These are phyloP conservation scores for Leptobrachium leishanense DNA, from an alignment of 2,113 vertebrate genomes.

Conservation along the genomic window DNA sequence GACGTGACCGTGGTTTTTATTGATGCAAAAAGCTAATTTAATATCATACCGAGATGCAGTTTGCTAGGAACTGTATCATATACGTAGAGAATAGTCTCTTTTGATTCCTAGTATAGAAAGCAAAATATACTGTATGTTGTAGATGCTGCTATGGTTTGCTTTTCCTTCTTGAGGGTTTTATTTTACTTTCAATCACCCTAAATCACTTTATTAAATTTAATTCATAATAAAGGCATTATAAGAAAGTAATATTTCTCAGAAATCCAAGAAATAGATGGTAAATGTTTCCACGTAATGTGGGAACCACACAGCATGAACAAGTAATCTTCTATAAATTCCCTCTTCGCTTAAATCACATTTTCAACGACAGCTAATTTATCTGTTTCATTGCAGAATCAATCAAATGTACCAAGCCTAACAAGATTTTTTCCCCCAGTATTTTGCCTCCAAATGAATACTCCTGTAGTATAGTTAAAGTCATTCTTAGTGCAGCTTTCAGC, in stretches of 20 bases:
- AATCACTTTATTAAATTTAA: conserved; percentile 4
- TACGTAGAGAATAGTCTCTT: neutral
- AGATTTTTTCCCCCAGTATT: conserved; percentile 36
- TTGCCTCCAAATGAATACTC: neutral
- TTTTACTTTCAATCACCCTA: neutral
- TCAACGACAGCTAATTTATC: conserved; percentile 66
- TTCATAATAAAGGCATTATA: conserved; percentile 4
- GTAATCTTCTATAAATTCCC: conserved; percentile 58
- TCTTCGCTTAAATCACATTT: conserved; percentile 58
- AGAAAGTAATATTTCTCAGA: conserved; percentile 6
- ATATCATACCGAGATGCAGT: too few relatives aligned
- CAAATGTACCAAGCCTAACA: conserved; percentile 60
- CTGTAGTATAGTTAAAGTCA: neutral
- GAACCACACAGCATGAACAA: conserved; percentile 59
- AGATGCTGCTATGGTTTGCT: neutral
- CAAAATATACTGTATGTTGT: neutral
- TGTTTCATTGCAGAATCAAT: conserved; percentile 62
- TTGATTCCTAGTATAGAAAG: neutral
- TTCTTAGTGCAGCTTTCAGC: neutral
- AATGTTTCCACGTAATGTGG: conserved; percentile 25
- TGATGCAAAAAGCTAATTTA: too few relatives aligned
- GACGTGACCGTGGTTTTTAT: too few relatives aligned
- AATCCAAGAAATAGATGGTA: conserved; percentile 6
- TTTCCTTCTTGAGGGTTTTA: conserved; percentile 2
- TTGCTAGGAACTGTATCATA: too few relatives aligned